These are phyloP conservation scores for Leptinotarsa peninsularis DNA, from an alignment of 2,888 invertebrate genomes.

Conservation along the genomic window DNA sequence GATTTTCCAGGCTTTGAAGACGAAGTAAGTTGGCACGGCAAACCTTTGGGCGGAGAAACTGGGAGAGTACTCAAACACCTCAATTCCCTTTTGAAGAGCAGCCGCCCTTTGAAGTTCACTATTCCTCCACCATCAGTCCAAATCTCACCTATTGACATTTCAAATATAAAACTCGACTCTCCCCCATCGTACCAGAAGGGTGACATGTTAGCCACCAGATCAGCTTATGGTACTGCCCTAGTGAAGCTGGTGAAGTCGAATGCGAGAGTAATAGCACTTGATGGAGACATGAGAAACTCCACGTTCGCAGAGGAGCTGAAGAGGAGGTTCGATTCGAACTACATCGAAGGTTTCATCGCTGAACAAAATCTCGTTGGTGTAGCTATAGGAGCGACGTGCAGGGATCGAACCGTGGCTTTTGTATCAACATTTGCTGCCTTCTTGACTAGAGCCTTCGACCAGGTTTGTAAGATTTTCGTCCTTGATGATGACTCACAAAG, in stretches of 20 bases:
- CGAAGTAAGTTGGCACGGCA: slow-evolving; percentile 96
- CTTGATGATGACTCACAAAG: too few relatives aligned
- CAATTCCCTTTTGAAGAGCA: slow-evolving; percentile 75
- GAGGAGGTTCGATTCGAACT: slow-evolving; percentile 77
- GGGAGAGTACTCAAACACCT: slow-evolving; percentile 77
- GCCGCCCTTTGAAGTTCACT: slow-evolving; percentile 71
- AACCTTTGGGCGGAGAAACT: slow-evolving; percentile 87
- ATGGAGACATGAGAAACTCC: slow-evolving; percentile 98
- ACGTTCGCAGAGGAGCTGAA: slow-evolving; percentile 94
- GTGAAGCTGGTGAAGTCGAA: slow-evolving; percentile 84
- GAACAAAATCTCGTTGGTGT: slow-evolving; percentile 98
- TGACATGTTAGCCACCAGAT: slow-evolving; percentile 85
- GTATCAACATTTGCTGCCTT: slow-evolving; percentile 98
- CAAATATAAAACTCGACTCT: slow-evolving; percentile 76
- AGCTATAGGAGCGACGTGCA: slow-evolving; percentile 92
- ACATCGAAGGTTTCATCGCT: slow-evolving; percentile 98
- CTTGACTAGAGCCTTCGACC: slow-evolving; percentile 95
- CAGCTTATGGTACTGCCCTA: slow-evolving; percentile 93
- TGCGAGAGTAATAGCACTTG: slow-evolving; percentile 88
- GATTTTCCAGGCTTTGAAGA: slow-evolving; percentile 92
- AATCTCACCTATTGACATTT: slow-evolving; percentile 78
- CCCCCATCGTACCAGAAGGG: slow-evolving; percentile 86
- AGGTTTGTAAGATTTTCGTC: slow-evolving; percentile 68
- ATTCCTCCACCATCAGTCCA: slow-evolving; percentile 73
- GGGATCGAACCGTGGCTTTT: slow-evolving; percentile 92